phyloP scores from a whole-genome alignment of 2,797 vertebrate genomes.

The Crenichthys baileyi region DNA sequence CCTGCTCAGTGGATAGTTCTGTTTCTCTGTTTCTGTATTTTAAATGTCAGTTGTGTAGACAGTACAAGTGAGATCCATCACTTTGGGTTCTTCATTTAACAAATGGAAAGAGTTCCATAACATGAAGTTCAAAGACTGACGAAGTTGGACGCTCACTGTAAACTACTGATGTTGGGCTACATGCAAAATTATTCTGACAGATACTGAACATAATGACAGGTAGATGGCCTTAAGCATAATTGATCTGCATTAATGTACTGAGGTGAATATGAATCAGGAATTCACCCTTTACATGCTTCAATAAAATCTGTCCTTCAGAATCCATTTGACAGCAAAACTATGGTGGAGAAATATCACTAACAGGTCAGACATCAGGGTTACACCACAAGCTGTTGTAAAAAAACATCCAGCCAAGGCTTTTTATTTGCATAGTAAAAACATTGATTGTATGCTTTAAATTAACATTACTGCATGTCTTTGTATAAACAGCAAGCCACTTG shows the following conservation, averaged over 20 bases:
- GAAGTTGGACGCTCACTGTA: background rate
- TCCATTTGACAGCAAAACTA: background rate
- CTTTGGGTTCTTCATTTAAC: background rate
- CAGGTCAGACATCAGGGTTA: background rate
- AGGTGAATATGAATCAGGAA: background rate
- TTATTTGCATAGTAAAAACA: background rate
- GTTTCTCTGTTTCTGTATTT: background rate
- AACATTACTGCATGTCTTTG: background rate
- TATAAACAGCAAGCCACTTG: background rate
- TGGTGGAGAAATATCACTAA: background rate
- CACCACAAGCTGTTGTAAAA: background rate
- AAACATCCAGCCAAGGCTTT: background rate
- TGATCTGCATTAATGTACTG: conserved; percentile 1
- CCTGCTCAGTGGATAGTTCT: background rate
- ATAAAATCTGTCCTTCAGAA: conserved; percentile 4
- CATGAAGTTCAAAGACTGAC: background rate
- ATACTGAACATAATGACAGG: background rate
- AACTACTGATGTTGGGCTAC: background rate
- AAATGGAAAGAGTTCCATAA: background rate
- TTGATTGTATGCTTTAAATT: background rate
- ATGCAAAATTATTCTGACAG: conserved; percentile 6
- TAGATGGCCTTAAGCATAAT: background rate
- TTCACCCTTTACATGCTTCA: background rate
- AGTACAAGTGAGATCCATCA: background rate
- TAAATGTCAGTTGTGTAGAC: background rate